Evolutionary conservation across 1,140 invertebrate genomes (phyloP).

Genomic region (Rhizoglyphus robini): DNA sequence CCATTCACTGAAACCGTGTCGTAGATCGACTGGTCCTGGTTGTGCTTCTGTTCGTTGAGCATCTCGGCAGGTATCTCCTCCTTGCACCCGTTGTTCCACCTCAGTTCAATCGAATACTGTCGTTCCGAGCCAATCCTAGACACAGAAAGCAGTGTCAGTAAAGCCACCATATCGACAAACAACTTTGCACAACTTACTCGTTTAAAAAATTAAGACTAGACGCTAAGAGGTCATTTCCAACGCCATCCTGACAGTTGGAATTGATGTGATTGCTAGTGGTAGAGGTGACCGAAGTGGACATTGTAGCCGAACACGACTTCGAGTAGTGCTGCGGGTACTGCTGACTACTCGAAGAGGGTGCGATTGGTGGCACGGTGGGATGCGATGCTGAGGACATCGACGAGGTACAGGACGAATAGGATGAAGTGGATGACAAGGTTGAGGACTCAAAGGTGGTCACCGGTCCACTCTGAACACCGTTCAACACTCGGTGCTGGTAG

Average conservation of each 20-base stretch:
- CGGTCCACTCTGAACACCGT: neutral
- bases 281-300: neutral
- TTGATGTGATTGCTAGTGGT: too few relatives aligned
- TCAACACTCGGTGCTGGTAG: neutral
- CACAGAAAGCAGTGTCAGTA: neutral
- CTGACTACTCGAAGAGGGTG: neutral
- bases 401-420: constrained; percentile 9
- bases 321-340: neutral
- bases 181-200: constrained; percentile 2
- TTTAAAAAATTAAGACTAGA: constrained; percentile 15
- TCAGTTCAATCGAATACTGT: constrained; percentile 7
- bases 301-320: neutral
- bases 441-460: constrained; percentile 10
- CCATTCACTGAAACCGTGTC: neutral
- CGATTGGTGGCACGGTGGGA: neutral
- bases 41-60: neutral
- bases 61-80: neutral
- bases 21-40: neutral
- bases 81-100: constrained; percentile 3
- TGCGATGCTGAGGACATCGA: neutral
- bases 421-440: constrained; percentile 10
- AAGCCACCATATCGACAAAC: neutral
- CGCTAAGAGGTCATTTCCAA: constrained; percentile 2
- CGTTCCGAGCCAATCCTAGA: neutral
- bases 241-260: neutral